phyloP scores from a whole-genome alignment of 2,888 invertebrate genomes.

The Agonum fuliginosum region DNA sequence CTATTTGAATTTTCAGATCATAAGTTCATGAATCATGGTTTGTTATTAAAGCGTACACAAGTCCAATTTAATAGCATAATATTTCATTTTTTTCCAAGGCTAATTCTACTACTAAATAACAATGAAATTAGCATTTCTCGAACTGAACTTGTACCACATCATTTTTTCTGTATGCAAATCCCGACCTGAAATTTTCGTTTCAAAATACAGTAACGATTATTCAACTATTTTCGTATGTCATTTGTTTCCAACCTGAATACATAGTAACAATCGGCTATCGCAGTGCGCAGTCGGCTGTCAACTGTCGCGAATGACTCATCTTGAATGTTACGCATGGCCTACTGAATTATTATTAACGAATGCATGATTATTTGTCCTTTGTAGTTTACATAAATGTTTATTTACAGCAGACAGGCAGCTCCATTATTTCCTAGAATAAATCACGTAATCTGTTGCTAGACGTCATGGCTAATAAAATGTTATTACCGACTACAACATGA shows the following conservation, averaged over 20 bases:
- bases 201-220: constrained; percentile 19
- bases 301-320: constrained; percentile 11
- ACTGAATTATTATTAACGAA: constrained; percentile 21
- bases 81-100: too few relatives aligned
- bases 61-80: too few relatives aligned
- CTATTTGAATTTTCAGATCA: too few relatives aligned
- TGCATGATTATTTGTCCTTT: constrained; percentile 1
- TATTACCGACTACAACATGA: neutral
- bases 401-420: constrained; percentile 5
- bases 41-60: too few relatives aligned
- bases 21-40: too few relatives aligned
- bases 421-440: constrained; percentile 18
- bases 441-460: neutral
- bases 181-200: neutral
- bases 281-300: neutral
- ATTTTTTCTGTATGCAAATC: neutral
- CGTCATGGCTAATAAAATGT: constrained; percentile 15
- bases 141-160: neutral
- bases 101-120: too few relatives aligned
- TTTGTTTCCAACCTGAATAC: constrained; percentile 39
- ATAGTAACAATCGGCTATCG: constrained; percentile 8
- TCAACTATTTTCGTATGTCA: constrained; percentile 7
- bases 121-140: too few relatives aligned
- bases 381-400: constrained; percentile 36
- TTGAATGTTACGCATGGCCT: neutral